phyloP scores from a whole-genome alignment of 2,113 vertebrate species.

The Eupsittula cactorum region DNA sequence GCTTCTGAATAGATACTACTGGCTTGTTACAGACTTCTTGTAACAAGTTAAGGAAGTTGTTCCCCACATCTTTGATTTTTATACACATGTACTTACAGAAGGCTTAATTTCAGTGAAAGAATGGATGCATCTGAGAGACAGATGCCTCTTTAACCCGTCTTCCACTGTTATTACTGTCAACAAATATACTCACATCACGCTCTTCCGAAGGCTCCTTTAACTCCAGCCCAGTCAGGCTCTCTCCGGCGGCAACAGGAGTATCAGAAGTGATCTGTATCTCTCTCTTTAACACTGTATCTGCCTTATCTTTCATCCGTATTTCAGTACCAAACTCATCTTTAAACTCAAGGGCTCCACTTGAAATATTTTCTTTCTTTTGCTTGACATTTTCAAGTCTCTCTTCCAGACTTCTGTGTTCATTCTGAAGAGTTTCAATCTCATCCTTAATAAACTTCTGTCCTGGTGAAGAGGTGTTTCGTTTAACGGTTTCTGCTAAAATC shows the following conservation, averaged over 20 bases:
- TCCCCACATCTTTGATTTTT: constrained; percentile 19
- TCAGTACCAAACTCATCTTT: constrained; percentile 10
- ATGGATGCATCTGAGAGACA: constrained; percentile 7
- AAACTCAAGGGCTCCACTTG: constrained; percentile 43
- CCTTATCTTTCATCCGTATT: neutral
- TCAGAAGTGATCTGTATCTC: constrained; percentile 34
- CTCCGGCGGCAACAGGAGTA: neutral
- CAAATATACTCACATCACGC: constrained; percentile 60
- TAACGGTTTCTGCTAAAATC: constrained; percentile 64
- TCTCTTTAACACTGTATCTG: neutral
- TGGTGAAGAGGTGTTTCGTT: constrained; percentile 70
- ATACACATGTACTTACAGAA: neutral
- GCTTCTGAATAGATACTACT: neutral
- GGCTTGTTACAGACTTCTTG: neutral
- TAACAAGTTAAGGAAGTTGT: neutral
- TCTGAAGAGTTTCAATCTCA: constrained; percentile 67
- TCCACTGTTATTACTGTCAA: neutral
- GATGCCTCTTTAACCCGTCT: neutral
- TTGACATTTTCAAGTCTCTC: constrained; percentile 67
- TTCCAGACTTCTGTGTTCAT: constrained; percentile 65
- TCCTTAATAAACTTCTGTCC: constrained; percentile 71
- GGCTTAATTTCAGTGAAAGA: constrained; percentile 39
- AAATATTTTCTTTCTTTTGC: constrained; percentile 41
- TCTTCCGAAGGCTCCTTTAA: constrained; percentile 26
- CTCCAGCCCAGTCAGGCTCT: neutral